Conservation (phyloP, 2,113 vertebrate species). For the Lutjanus erythropterus region DNA sequence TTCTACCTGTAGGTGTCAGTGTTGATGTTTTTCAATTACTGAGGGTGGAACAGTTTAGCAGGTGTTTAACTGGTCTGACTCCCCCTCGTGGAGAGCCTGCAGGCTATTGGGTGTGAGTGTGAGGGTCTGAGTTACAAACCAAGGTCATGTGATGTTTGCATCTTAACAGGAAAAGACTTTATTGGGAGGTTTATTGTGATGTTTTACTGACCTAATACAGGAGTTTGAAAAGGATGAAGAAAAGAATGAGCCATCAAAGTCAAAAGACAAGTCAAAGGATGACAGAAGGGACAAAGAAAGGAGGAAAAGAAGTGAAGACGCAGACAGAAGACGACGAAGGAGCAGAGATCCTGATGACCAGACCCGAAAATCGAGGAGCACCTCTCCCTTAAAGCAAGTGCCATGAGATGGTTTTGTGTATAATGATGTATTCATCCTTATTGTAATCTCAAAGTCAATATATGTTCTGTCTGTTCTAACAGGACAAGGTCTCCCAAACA, state of each 20-base stretch:
- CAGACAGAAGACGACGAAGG: constrained; percentile 70
- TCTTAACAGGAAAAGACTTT: background rate
- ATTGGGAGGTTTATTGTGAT: background rate
- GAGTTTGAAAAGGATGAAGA: constrained; percentile 86
- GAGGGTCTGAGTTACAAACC: background rate
- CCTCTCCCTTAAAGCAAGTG: constrained; percentile 77
- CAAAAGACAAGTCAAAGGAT: constrained; percentile 80
- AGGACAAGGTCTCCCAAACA: constrained; percentile 83
- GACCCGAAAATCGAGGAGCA: constrained; percentile 69
- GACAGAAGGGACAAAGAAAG: constrained; percentile 80
- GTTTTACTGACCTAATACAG: constrained; percentile 52
- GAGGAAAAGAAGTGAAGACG: constrained; percentile 77
- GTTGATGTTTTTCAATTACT: background rate
- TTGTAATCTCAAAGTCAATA: background rate
- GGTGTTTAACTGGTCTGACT: background rate
- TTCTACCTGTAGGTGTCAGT: background rate
- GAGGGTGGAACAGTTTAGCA: background rate
- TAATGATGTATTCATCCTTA: background rate
- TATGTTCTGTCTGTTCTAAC: constrained; percentile 1
- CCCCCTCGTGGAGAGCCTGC: constrained; percentile 5
- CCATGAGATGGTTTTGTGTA: background rate
- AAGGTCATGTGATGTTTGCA: background rate
- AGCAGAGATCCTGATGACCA: constrained; percentile 73
- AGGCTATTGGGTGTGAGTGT: background rate
- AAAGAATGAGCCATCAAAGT: constrained; percentile 77